phyloP scores from a whole-genome alignment of 53 echinoderm and acorn worm genomes.

The Arbacia lixula region DNA sequence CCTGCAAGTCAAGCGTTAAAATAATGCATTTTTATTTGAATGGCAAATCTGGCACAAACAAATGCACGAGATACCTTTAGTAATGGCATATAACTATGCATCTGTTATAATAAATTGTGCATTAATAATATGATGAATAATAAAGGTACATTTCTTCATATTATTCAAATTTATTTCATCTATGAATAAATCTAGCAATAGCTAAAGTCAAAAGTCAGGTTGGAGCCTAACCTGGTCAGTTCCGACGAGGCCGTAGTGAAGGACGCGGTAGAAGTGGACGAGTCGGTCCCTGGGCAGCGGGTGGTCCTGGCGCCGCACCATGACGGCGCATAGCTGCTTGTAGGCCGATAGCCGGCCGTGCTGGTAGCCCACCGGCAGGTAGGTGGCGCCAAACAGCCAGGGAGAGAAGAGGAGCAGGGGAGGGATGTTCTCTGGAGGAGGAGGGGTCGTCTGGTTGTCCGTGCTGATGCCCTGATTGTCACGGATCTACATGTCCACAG shows the following conservation, averaged over 20 bases:
- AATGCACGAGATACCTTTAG: too few relatives aligned
- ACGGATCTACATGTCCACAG: slow-evolving; percentile 77
- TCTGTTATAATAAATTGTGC: too few relatives aligned
- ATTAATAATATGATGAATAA: background rate
- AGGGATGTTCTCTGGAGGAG: slow-evolving; percentile 97
- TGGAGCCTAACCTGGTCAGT: slow-evolving; percentile 85
- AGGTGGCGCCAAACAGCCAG: slow-evolving; percentile 92
- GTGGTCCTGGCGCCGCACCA: slow-evolving; percentile 87
- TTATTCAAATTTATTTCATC: too few relatives aligned
- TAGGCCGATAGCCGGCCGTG: slow-evolving; percentile 86
- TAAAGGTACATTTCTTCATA: too few relatives aligned
- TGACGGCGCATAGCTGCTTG: slow-evolving; percentile 91
- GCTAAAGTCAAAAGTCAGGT: too few relatives aligned
- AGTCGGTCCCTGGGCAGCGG: slow-evolving; percentile 90
- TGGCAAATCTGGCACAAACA: too few relatives aligned
- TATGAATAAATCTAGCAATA: too few relatives aligned
- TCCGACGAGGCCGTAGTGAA: slow-evolving; percentile 90
- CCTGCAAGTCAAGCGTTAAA: too few relatives aligned
- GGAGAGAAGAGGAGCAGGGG: slow-evolving; percentile 89
- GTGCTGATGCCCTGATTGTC: slow-evolving; percentile 95
- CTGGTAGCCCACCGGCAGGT: slow-evolving; percentile 79
- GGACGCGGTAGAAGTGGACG: slow-evolving; percentile 90
- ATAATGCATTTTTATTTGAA: too few relatives aligned
- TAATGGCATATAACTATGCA: too few relatives aligned
- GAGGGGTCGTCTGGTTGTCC: slow-evolving; percentile 96